Percentiles rank a stretch among this genome's conserved stretches.
phyloP scores from a whole-genome alignment of 2,113 vertebrate genomes.

The Murina feae region DNA sequence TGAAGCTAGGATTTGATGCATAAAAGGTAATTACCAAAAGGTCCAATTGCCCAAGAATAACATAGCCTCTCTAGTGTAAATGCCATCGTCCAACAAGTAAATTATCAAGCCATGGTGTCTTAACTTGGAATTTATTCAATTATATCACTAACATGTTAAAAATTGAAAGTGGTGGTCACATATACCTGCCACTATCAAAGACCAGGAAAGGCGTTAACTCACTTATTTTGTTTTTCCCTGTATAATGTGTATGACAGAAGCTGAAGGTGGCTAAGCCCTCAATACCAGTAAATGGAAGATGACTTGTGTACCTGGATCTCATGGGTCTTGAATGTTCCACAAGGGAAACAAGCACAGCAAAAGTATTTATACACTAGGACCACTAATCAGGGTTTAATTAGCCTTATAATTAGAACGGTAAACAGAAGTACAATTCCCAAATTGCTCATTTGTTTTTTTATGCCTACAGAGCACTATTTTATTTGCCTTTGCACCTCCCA shows the following conservation, averaged over 20 bases:
- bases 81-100: background rate
- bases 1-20: background rate
- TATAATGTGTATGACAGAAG: background rate
- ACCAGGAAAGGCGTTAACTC: background rate
- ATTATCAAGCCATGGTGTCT: background rate
- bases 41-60: background rate
- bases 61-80: background rate
- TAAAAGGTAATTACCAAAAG: background rate
- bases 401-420: conserved; percentile 76
- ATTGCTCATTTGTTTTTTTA: conserved; percentile 58
- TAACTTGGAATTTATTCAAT: background rate
- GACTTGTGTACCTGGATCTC: conserved; percentile 66
- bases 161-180: background rate
- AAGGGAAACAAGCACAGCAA: conserved; percentile 66
- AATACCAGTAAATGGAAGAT: background rate
- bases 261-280: background rate
- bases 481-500: conserved; percentile 55
- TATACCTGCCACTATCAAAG: background rate
- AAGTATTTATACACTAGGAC: conserved; percentile 64
- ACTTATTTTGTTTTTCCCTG: background rate
- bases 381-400: conserved; percentile 76
- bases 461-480: conserved; percentile 50
- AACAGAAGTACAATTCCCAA: conserved; percentile 74
- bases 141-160: background rate
- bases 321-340: conserved; percentile 66